Percentiles rank a stretch among this genome's conserved stretches.
Evolutionary conservation across 2,797 vertebrate genomes (phyloP).

Genomic region (Agapornis canus): DNA sequence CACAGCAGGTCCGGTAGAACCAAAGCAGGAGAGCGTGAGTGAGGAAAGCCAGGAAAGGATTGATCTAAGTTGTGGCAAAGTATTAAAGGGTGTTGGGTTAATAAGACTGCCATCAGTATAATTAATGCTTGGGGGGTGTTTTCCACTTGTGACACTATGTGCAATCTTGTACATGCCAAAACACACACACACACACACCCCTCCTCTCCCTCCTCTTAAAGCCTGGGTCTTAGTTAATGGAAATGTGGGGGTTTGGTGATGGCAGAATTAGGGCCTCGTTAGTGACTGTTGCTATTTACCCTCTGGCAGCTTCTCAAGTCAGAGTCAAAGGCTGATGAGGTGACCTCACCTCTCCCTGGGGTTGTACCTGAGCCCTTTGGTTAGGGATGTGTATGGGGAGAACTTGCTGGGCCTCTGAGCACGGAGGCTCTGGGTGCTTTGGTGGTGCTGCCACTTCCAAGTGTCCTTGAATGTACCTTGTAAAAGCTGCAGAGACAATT

Average conservation of each 20-base stretch:
- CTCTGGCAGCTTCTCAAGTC: conserved; percentile 18
- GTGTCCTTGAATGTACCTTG: conserved; percentile 46
- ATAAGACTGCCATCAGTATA: not conserved
- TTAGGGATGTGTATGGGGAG: not conserved
- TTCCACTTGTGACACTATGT: not conserved
- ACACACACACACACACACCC: not conserved
- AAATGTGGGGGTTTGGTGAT: conserved; percentile 1
- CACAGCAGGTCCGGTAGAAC: not conserved
- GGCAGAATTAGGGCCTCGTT: conserved; percentile 31
- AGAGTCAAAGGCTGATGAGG: not conserved
- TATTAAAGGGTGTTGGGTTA: conserved; percentile 18
- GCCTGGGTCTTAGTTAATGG: conserved; percentile 22
- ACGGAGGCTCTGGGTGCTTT: not conserved
- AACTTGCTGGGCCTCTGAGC: not conserved
- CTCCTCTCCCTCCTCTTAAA: not conserved
- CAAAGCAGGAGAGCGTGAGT: not conserved
- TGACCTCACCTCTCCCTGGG: not conserved
- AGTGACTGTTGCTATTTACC: conserved; percentile 42
- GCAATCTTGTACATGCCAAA: not conserved
- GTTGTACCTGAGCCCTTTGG: not conserved
- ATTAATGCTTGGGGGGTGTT: not conserved
- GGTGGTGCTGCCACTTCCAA: conserved; percentile 5
- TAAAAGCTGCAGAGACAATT: not conserved
- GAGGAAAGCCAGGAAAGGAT: not conserved
- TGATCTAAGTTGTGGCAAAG: not conserved